Percentiles rank a stretch among this genome's conserved stretches.
phyloP scores from a whole-genome alignment of 2,113 vertebrate species.

The Melospiza melodia region DNA sequence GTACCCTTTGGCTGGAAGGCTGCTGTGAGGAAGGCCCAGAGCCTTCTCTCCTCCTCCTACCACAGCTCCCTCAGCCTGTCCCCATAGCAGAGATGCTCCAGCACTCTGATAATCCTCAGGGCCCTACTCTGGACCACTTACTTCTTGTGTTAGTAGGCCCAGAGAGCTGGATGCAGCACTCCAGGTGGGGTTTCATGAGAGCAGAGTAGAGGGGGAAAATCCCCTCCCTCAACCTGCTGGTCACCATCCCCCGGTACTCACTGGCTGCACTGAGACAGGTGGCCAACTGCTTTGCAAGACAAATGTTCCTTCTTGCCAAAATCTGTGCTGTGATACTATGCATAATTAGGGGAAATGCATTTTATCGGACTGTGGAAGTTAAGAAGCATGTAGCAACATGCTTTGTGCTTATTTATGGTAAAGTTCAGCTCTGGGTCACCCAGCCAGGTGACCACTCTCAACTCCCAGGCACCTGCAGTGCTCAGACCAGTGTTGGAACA shows the following conservation, averaged over 20 bases:
- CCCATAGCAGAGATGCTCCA: background rate
- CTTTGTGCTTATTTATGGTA: background rate
- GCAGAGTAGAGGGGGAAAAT: background rate
- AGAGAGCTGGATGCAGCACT: background rate
- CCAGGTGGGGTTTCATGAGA: background rate
- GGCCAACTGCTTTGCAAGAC: background rate
- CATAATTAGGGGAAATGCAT: background rate
- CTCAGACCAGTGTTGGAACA: rapidly evolving
- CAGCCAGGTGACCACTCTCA: background rate
- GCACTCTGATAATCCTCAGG: rapidly evolving
- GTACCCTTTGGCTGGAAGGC: background rate
- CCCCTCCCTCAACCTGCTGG: background rate
- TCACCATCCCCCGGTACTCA: background rate
- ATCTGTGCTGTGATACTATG: background rate
- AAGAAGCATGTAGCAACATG: background rate
- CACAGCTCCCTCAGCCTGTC: background rate
- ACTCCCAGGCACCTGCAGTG: background rate
- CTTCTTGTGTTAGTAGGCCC: background rate
- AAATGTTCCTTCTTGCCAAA: background rate
- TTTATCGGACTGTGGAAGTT: background rate
- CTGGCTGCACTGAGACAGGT: background rate
- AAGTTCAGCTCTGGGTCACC: background rate
- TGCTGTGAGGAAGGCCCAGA: background rate
- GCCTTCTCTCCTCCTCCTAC: background rate
- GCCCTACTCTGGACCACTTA: background rate